These are phyloP conservation scores for Parazoanthus swiftii DNA, from an alignment of 92 coral and sea anemone genomes.

Conservation along the genomic window DNA sequence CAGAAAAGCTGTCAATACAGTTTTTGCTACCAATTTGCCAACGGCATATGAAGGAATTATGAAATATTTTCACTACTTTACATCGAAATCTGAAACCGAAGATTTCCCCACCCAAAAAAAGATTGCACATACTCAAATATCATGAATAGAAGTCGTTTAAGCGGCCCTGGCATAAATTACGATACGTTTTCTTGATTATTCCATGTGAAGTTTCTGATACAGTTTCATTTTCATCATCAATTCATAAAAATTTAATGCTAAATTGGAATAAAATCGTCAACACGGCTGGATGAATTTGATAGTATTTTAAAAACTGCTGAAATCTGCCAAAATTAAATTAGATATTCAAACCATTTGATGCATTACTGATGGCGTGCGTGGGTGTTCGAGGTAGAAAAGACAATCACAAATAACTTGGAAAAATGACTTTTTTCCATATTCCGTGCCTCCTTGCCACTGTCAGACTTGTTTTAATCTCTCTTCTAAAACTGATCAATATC, in stretches of 20 bases:
- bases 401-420: not conserved
- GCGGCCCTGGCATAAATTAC: not conserved
- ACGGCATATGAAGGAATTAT: not conserved
- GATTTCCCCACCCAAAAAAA: no score
- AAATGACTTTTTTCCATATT: not conserved
- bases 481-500: not conserved
- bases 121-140: not conserved
- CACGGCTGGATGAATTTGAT: no score
- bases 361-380: not conserved
- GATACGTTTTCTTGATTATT: not conserved
- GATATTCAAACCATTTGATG: not conserved
- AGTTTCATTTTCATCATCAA: not conserved
- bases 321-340: not conserved
- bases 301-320: not conserved
- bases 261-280: not conserved
- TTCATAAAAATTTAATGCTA: not conserved
- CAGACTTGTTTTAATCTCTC: not conserved
- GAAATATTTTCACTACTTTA: not conserved
- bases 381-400: not conserved
- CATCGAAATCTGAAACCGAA: not conserved
- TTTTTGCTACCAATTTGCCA: not conserved
- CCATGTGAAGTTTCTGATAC: not conserved
- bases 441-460: not conserved
- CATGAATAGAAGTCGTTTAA: no score
- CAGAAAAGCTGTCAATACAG: not conserved